Evolutionary conservation across 2,113 vertebrate species (phyloP), one percentile per base, ranked within the genome.

Genomic region (Aythya baeri): DNA sequence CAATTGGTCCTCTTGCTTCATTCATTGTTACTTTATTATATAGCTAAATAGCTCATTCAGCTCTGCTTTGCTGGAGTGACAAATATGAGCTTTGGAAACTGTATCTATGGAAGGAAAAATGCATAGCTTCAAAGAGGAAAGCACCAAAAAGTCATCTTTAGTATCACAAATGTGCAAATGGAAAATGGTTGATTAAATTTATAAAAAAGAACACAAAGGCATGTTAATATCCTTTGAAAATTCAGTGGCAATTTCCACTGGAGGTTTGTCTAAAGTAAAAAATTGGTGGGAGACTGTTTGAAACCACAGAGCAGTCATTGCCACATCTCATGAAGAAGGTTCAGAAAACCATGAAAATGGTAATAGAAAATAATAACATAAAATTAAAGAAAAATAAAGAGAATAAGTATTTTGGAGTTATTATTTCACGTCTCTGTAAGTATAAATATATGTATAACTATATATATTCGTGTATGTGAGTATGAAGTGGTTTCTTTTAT

Each of bases 41-140:
- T 36, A 43, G 90, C 72, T 96, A 95, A 95, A 97, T 91, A 89
- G 91, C 29, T 96, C 78, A 36, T 93, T 95, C 96, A 84, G 88
- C 62, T 93, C 31, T 89, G 92, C 80, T 95, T 93, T 96, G 71
- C 85, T 76, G 65, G 59, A 89, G 68, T 91, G 85, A 97, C 85
- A 96, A 96, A 94, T 93, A 90, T 3, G 62, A 91, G 65, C 83
- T 62, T 77, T 78, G 80, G 61, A 87, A 96, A 75, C 11, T 18
- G 25, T 50, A 54, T 75, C 93, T 62, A 27, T 31, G 46, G 76
- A 78, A 29, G 63, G 34, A 76, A 91, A 87, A 89, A 18, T 1
- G 1, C 27, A 50, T 50, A 68, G 55, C 13, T 81, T 84, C 86
- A 68, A 74, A 86, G 54, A 43, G 17, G 9, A 87, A 91, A 89